These are phyloP conservation scores for Montipora cactus DNA, from an alignment of 64 coral and sea anemone species.

Conservation along the genomic window DNA sequence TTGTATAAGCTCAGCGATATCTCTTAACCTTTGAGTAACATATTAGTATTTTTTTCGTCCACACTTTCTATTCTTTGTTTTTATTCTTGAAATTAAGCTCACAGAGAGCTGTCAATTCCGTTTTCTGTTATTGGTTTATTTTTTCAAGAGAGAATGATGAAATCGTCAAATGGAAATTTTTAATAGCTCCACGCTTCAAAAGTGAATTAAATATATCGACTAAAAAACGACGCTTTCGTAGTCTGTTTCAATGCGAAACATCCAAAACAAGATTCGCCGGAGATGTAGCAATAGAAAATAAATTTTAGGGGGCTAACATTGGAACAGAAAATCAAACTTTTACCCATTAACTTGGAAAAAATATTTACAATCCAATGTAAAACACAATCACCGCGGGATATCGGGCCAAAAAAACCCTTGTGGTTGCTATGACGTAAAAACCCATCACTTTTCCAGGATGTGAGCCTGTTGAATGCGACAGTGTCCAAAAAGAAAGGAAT, in stretches of 20 bases:
- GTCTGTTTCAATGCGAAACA: not conserved
- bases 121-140: not conserved
- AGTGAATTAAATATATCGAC: not conserved
- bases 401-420: slow-evolving; percentile 15
- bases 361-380: slow-evolving; percentile 51
- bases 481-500: not conserved
- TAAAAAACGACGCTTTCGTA: not conserved
- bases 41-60: slow-evolving; percentile 9
- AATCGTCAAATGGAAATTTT: not conserved
- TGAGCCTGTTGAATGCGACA: slow-evolving; percentile 43
- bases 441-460: slow-evolving; percentile 22
- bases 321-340: slow-evolving; percentile 23
- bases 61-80: slow-evolving; percentile 1
- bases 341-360: slow-evolving; percentile 28
- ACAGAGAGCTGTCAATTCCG: slow-evolving; percentile 5
- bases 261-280: too few species aligned
- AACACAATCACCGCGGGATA: slow-evolving; percentile 16
- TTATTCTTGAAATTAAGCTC: slow-evolving; percentile 11
- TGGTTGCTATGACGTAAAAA: slow-evolving; percentile 32
- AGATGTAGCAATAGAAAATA: not conserved
- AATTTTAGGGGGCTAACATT: slow-evolving; percentile 23
- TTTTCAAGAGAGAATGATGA: slow-evolving; percentile 1
- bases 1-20: slow-evolving; percentile 24
- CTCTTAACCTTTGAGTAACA: not conserved
- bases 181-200: not conserved